Base-by-base conservation (phyloP, 2,113 vertebrate genomes). In the Phrynosoma platyrhinos region DNA sequence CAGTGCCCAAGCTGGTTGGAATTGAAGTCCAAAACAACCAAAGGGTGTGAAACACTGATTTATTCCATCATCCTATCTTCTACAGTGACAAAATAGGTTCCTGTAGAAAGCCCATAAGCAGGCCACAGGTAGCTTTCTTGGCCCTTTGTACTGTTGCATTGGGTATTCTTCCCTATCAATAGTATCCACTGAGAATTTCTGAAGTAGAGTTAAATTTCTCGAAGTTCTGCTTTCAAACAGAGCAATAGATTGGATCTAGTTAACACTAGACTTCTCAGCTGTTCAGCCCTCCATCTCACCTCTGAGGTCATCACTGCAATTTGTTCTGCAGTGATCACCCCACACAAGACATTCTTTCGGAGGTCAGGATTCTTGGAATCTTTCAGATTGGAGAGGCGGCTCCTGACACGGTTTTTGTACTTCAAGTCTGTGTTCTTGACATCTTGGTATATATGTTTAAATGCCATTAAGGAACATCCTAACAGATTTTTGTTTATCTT, bases 281-380 rank as follows among this genome's bases (percentile, higher is more conserved):
- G 52, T 14, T 1, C 52, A n/a, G 2, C 25, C 30, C 23, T 82
- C 79, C 25, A 23, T 25, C 97, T 93, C 91, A 99, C 99, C 98
- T 99, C 98, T 0, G 98, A 98, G 0, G 96, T 98, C 99, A 99
- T 99, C 93, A 94, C 96, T 0, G 99, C 98, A 0, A 99, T 99
- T 94, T 98, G 97, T 75, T 98, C 97, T 0, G 98, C 94, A 0
- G 96, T 95, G 32, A 99, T 99, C 90, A 95, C 96, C 0, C 99
- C 98, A 64, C 98, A 97, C 23, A 99, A 95, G 52, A 99, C 98
- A 0, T 98, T 98, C 12, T 98, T 97, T 1, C 98, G 97, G 92
- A 99, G 96, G 64, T 98, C 98, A 0, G 99, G 99, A 40, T 99
- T 99, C 96, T 99, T 99, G 88, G 98, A 98, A 88, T 99, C 99